Conservation (phyloP, 2,113 vertebrate species). For the Entomyzon cyanotis region DNA sequence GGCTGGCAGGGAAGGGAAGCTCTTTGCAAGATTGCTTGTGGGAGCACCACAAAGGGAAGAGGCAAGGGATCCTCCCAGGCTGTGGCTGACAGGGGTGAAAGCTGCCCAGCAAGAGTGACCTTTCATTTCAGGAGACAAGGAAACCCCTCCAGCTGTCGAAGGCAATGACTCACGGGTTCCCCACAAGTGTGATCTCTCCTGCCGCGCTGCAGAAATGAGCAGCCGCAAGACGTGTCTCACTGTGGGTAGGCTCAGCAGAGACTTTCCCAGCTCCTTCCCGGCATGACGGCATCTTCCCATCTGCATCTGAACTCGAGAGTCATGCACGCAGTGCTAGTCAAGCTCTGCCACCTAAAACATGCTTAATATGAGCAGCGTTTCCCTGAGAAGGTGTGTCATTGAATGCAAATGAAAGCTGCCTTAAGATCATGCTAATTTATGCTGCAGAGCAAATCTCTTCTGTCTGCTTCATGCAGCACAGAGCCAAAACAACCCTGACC, state of each 20-base stretch:
- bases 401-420: neutral
- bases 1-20: neutral
- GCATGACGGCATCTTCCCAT: neutral
- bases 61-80: neutral
- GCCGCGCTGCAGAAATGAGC: neutral
- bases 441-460: neutral
- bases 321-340: neutral
- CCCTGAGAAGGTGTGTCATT: neutral
- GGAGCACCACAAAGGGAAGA: neutral
- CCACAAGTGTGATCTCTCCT: neutral
- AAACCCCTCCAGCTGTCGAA: neutral
- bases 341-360: neutral
- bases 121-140: neutral
- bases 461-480: neutral
- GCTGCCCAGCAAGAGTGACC: neutral
- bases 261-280: neutral
- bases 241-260: neutral
- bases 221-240: neutral
- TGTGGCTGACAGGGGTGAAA: neutral
- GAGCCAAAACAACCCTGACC: neutral
- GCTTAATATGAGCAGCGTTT: neutral
- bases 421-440: neutral
- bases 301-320: neutral
- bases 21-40: fast-evolving
- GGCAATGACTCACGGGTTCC: neutral